phyloP scores from a whole-genome alignment of 2,888 invertebrate species.

The Tipula unca region DNA sequence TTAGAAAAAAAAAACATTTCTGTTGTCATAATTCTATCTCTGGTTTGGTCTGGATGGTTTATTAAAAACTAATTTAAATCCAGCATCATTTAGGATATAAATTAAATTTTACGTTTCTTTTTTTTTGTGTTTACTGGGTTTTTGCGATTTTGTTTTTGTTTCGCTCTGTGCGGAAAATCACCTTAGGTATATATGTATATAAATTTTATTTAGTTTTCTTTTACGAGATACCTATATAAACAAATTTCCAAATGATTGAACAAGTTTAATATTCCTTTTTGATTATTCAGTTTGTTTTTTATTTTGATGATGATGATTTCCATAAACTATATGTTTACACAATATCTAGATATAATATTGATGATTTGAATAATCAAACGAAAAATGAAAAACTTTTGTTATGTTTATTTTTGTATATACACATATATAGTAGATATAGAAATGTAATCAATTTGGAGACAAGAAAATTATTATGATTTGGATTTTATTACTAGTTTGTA shows the following conservation, averaged over 20 bases:
- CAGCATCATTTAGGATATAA: background rate
- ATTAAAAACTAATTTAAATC: background rate
- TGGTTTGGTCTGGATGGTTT: background rate
- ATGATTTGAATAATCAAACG: background rate
- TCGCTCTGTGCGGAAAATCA: background rate
- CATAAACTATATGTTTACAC: background rate
- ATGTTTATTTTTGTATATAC: background rate
- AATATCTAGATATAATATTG: background rate
- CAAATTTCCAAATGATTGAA: background rate
- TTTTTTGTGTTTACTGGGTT: background rate
- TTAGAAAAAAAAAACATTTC: background rate
- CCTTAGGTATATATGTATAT: background rate
- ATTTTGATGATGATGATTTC: slow-evolving; percentile 3
- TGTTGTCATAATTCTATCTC: background rate
- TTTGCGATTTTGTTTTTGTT: background rate
- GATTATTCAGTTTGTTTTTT: background rate
- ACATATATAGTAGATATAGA: background rate
- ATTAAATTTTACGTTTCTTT: background rate
- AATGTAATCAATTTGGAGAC: slow-evolving; percentile 8
- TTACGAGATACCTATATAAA: background rate
- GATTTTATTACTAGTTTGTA: background rate
- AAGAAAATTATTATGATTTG: background rate
- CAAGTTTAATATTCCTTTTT: background rate
- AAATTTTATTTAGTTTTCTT: background rate
- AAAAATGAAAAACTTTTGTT: background rate